phyloP scores from a whole-genome alignment of 1,140 invertebrate species.

The Anastrepha ludens region DNA sequence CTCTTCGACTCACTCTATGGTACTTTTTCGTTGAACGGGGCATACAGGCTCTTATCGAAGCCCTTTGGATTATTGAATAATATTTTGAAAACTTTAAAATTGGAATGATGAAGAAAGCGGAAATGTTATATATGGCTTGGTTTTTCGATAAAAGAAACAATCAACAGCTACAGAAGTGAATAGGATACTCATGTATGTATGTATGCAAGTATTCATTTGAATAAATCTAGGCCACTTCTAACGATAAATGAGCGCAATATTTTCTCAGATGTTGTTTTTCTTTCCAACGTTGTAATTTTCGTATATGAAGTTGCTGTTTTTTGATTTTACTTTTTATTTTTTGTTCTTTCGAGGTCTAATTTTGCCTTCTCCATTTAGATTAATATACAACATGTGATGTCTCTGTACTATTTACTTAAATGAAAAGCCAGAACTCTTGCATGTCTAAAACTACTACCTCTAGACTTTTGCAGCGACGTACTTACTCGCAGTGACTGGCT shows the following conservation, averaged over 20 bases:
- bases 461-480: neutral
- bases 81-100: too few relatives aligned
- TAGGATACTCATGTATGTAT: neutral
- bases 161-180: neutral
- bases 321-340: too few relatives aligned
- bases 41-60: too few relatives aligned
- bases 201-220: neutral
- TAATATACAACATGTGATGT: neutral
- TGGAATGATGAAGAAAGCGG: too few relatives aligned
- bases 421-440: slow-evolving; percentile 14
- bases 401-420: slow-evolving; percentile 29
- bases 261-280: neutral
- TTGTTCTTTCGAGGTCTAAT: neutral
- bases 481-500: neutral
- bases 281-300: neutral
- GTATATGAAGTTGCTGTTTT: too few relatives aligned
- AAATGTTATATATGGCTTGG: too few relatives aligned
- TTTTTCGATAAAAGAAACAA: too few relatives aligned
- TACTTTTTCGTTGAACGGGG: too few relatives aligned
- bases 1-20: too few relatives aligned
- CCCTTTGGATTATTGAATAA: too few relatives aligned
- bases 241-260: neutral
- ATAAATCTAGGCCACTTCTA: neutral
- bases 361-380: neutral
- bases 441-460: neutral